phyloP scores from a whole-genome alignment of 1,140 invertebrate genomes.

The Microplitis mediator region DNA sequence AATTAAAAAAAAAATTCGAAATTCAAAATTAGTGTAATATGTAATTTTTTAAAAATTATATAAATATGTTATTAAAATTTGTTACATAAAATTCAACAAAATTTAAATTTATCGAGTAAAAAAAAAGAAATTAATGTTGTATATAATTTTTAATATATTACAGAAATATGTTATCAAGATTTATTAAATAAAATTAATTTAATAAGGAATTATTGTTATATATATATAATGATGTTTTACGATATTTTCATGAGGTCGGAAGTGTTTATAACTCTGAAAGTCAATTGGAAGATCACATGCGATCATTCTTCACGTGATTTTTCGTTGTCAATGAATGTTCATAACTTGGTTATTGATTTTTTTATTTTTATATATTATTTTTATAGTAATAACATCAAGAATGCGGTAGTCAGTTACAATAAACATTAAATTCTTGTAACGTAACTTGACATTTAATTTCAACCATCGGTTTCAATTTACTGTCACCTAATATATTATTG shows the following conservation, averaged over 20 bases:
- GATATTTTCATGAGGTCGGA: slow-evolving; percentile 21
- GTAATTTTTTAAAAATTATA: neutral
- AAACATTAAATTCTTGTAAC: too few species aligned
- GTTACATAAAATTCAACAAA: too few species aligned
- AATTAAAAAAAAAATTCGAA: too few species aligned
- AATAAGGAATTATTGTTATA: too few species aligned
- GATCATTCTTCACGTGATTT: slow-evolving; percentile 2
- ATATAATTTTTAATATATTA: too few species aligned
- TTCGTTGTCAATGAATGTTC: neutral
- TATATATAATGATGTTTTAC: neutral
- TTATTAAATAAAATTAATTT: neutral
- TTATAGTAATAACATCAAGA: neutral
- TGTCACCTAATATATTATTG: too few species aligned
- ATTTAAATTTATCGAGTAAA: too few species aligned
- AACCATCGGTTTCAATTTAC: too few species aligned
- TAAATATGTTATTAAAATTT: neutral
- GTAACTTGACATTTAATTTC: too few species aligned
- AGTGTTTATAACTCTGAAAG: neutral
- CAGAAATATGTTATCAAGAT: neutral
- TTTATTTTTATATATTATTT: neutral
- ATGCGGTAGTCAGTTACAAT: too few species aligned
- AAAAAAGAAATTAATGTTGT: too few species aligned
- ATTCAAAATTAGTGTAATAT: too few species aligned
- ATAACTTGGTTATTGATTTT: neutral
- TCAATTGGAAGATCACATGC: slow-evolving; percentile 24